Conservation (phyloP, 2,888 invertebrate genomes). For the Bellardia bayeri region DNA sequence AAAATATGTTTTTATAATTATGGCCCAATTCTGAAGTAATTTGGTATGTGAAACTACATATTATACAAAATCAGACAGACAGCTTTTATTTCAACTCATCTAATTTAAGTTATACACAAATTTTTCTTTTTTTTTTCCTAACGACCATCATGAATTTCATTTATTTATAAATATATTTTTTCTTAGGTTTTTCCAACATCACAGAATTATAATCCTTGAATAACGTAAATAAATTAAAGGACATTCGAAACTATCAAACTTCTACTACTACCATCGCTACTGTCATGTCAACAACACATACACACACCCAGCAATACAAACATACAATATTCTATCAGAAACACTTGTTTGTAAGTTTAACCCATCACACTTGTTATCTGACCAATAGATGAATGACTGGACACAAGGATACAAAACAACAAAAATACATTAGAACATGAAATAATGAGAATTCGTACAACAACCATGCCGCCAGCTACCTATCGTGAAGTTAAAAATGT, state of each 20-base stretch:
- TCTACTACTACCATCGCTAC: slow-evolving; percentile 3
- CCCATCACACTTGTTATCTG: slow-evolving; percentile 38
- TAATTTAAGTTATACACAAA: too few relatives aligned
- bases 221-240: slow-evolving; percentile 67
- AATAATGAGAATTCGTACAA: slow-evolving; percentile 21
- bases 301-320: slow-evolving; percentile 7
- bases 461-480: slow-evolving; percentile 20
- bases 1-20: too few relatives aligned
- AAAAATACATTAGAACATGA: neutral
- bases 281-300: slow-evolving; percentile 40
- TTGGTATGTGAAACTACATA: too few relatives aligned
- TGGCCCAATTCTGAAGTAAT: too few relatives aligned
- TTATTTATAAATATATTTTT: neutral
- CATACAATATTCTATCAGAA: slow-evolving; percentile 4
- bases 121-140: neutral
- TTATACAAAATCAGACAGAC: too few relatives aligned
- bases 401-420: slow-evolving; percentile 3
- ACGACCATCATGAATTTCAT: neutral
- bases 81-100: too few relatives aligned
- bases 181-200: slow-evolving; percentile 11
- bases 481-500: slow-evolving; percentile 52
- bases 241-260: slow-evolving; percentile 49
- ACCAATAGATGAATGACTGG: slow-evolving; percentile 33
- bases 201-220: slow-evolving; percentile 39
- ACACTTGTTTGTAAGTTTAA: slow-evolving; percentile 47